Evolutionary conservation across 2,113 vertebrate species (phyloP).

Genomic region (Pavo muticus): DNA sequence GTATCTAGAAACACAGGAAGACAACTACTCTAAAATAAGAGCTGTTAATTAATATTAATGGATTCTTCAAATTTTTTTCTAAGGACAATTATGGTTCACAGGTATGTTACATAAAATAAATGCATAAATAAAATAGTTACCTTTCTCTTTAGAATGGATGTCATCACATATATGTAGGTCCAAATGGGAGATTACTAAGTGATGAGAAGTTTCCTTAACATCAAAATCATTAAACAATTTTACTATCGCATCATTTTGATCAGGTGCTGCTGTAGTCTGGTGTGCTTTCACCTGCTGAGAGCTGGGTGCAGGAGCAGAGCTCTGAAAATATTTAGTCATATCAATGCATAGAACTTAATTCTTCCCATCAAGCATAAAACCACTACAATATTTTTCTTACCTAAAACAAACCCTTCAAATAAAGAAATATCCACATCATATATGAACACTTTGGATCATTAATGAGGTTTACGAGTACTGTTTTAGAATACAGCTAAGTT

Average conservation of each 20-base stretch:
- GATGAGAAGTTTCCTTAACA: slow-evolving; percentile 96
- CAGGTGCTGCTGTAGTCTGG: slow-evolving; percentile 82
- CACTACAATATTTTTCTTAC: background rate
- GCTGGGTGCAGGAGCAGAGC: slow-evolving; percentile 77
- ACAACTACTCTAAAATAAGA: background rate
- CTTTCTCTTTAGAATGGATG: slow-evolving; percentile 93
- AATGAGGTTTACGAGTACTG: background rate
- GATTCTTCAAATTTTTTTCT: background rate
- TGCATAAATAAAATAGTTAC: slow-evolving; percentile 67
- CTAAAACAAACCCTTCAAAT: background rate
- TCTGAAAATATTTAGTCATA: slow-evolving; percentile 79
- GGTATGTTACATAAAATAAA: background rate
- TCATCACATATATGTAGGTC: slow-evolving; percentile 98
- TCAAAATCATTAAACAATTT: slow-evolving; percentile 90
- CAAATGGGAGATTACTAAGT: slow-evolving; percentile 95
- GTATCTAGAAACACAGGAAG: background rate
- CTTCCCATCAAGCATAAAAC: background rate
- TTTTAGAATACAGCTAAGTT: background rate
- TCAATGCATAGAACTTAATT: background rate
- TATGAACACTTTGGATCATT: background rate
- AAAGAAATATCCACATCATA: background rate
- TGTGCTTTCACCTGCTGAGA: slow-evolving; percentile 87
- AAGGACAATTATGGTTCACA: background rate
- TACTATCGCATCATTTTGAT: slow-evolving; percentile 89
- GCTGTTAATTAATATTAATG: background rate